Evolutionary conservation across 92 coral and sea anemone genomes (phyloP), one percentile per base, ranked within the genome.

Genomic region (Galaxea fascicularis): DNA sequence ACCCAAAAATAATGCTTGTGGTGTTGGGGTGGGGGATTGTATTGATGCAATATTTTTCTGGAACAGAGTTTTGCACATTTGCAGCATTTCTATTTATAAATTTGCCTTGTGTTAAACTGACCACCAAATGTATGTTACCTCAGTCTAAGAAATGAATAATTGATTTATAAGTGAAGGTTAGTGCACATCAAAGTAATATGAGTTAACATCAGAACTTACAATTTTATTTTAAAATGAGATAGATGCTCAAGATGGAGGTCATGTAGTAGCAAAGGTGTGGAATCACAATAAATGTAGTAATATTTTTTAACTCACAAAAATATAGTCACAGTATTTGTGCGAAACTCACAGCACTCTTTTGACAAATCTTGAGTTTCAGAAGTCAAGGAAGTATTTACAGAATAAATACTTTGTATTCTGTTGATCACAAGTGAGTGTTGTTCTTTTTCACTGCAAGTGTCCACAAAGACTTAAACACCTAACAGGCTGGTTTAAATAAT

Each of bases 401-500:
- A 35, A 35, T 35, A 35, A 73, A n/a, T 13, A 24, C 10, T 24
- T 8, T 21, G 47, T 18, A 54, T 57, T 30, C 2, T 0, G 3
- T 0, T 14, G 47, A 30, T 29, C 12, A 22, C 28, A 28, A 28
- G 29, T 60, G 44, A 4, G 10, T 16, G 26, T 9, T 18, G 59
- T 45, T 5, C 13, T 27, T 20, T 53, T 20, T 82, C 28, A 90
- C 78, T 91, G 91, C 63, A 91, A 66, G 82, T 94, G 98, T 0
- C 98, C 89, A 80, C 94, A 89, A 3, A 94, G 80, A 53, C 71
- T 79, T 26, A 83, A 44, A 84, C 93, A 91, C 27, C 90, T 85
- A 54, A 65, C 77, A 30, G 93, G 74, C 64, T 93, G 93, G 56
- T 71, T 84, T 78, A 87, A 69, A 62, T 80, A 65, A 53, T 90